A percentile compares a stretch with the other conserved stretches of the same genome.
These are phyloP conservation scores for Zapornia atra DNA, from an alignment of 2,113 vertebrate species.

Conservation along the genomic window DNA sequence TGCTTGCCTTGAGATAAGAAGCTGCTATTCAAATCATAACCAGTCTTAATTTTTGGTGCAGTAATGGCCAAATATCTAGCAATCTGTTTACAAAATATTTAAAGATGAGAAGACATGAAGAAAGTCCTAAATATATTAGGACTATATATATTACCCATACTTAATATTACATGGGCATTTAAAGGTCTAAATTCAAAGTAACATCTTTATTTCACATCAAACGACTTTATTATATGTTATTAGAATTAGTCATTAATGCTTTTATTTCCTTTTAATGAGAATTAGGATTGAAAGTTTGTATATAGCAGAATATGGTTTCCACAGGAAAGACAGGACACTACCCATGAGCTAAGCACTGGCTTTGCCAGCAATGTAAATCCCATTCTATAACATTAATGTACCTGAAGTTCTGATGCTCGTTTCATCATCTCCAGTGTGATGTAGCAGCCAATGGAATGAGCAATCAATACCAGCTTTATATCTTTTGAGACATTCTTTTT, in stretches of 20 bases:
- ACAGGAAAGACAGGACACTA: not conserved
- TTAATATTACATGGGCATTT: not conserved
- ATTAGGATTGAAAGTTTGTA: not conserved
- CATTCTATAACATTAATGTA: constrained; percentile 50
- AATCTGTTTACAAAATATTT: not conserved
- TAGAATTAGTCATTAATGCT: not conserved
- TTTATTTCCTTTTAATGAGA: not conserved
- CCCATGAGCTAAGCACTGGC: not conserved
- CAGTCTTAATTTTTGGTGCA: not conserved
- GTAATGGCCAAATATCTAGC: not conserved
- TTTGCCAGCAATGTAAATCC: not conserved
- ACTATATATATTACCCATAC: not conserved
- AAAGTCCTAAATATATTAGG: not conserved
- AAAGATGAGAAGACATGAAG: not conserved
- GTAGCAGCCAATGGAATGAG: constrained; percentile 94
- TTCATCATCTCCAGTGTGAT: constrained; percentile 91
- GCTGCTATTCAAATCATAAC: not conserved
- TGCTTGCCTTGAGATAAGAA: not conserved
- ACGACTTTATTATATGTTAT: not conserved
- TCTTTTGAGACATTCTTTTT: constrained; percentile 83
- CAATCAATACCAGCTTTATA: constrained; percentile 85
- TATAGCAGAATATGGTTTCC: not conserved
- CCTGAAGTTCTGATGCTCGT: constrained; percentile 84
- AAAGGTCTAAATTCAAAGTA: not conserved
- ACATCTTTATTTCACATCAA: not conserved